Base-by-base conservation (phyloP, 2,113 vertebrate species). In the Galbula dea region DNA sequence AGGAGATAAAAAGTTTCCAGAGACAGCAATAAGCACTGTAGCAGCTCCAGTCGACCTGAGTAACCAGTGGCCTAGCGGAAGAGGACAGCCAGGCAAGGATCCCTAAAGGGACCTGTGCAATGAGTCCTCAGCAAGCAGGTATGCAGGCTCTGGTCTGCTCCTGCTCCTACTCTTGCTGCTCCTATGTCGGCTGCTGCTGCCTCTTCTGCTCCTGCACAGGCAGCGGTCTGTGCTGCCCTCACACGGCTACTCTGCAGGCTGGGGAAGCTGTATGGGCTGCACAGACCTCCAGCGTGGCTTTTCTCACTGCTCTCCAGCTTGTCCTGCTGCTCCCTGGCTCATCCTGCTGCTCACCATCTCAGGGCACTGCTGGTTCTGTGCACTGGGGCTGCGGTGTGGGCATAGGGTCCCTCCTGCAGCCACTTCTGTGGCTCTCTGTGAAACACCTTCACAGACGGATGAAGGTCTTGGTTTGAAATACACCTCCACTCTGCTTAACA, bases 191-290 rank as follows among this genome's bases (percentile, higher is more conserved):
- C 39, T 71, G 2, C 48, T 7, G 49, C 19, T 34, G 3, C 36
- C 5, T 55, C 14, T 41, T 12, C 11, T 3, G 18, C 43, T 74
- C 1, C 52, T 10, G 72, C 2, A 1, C 37, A 18, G 54, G 52
- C 49, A 30, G 79, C 10, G 86, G 95, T 96, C 93, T 96, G 78
- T 95, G 93, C 94, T 95, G 96, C 94, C 94, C 94, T 83, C 94
- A 1, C 78, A 75, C 30, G 94, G 93, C 89, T 37, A 62, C 3
- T 9, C 26, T n/a, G 73, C 27, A 6, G 43, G 11, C n/a, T 51
- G 62, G 21, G 10, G 11, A 5, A 0, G 3, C 57, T 51, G 26
- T 26, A 0, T 12, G 41, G 51, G 6, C 58, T 41, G n/a, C 49
- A 2, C 20, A 37, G 54, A 39, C 11, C 41, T 34, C 30, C 26